A percentile compares a stretch with the other conserved stretches of the same genome.
Evolutionary conservation across 1,140 invertebrate genomes (phyloP).

Genomic region (Stegodyphus mimosarum): DNA sequence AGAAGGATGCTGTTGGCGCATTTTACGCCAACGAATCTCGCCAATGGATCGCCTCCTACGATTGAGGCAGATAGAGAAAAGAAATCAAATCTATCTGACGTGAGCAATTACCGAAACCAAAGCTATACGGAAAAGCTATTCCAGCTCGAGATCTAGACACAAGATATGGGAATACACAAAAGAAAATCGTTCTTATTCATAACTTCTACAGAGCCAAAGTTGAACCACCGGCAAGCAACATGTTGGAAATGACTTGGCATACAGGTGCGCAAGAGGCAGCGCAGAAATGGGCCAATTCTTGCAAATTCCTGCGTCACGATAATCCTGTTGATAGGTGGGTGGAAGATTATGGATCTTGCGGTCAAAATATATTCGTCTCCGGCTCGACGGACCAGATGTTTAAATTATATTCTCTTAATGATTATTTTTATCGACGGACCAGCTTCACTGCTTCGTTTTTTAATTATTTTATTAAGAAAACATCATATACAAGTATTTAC

Average conservation of each 20-base stretch:
- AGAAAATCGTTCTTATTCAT: conserved; percentile 80
- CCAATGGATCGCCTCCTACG: too few species aligned
- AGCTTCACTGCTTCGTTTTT: too few species aligned
- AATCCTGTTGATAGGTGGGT: conserved; percentile 75
- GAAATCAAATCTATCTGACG: too few species aligned
- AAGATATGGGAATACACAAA: conserved; percentile 61
- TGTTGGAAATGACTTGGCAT: conserved; percentile 84
- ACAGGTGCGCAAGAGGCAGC: conserved; percentile 76
- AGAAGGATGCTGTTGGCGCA: too few species aligned
- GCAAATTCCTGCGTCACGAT: conserved; percentile 78
- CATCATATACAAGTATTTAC: too few species aligned
- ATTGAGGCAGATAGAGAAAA: too few species aligned
- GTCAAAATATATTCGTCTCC: conserved; percentile 85
- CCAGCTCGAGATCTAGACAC: conserved; percentile 60
- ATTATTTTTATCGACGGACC: too few species aligned
- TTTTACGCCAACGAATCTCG: too few species aligned
- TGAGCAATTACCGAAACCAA: too few species aligned
- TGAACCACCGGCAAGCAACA: conserved; percentile 79
- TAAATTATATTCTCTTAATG: too few species aligned
- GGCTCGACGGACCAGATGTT: conserved; percentile 83
- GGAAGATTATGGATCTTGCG: conserved; percentile 79
- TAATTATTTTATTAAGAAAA: too few species aligned
- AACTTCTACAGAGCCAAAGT: conserved; percentile 82
- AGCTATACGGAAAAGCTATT: conserved; percentile 46
- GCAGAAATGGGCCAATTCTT: conserved; percentile 80